These are phyloP conservation scores for Scaptomyza caliginosa DNA, from an alignment of 2,888 invertebrate genomes.

Conservation along the genomic window DNA sequence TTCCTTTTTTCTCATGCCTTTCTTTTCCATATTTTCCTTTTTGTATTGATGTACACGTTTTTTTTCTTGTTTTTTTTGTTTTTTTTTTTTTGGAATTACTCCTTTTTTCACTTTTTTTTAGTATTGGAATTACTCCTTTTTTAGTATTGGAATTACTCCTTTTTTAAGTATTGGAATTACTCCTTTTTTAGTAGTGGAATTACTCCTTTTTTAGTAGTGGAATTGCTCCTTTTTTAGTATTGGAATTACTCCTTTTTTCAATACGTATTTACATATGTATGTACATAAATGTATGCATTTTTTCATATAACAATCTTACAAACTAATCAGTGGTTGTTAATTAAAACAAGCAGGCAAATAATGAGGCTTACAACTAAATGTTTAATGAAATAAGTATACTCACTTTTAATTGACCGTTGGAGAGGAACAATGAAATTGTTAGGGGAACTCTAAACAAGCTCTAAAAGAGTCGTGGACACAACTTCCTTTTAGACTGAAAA, in stretches of 20 bases:
- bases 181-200: slow-evolving; percentile 13
- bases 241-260: slow-evolving; percentile 25
- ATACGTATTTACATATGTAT: slow-evolving; percentile 16
- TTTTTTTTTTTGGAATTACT: slow-evolving; percentile 41
- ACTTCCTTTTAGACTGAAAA: slow-evolving; percentile 82
- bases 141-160: slow-evolving; percentile 32
- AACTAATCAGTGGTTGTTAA: slow-evolving; percentile 42
- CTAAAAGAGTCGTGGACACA: slow-evolving; percentile 80
- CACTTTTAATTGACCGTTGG: slow-evolving; percentile 82
- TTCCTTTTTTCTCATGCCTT: slow-evolving; percentile 46
- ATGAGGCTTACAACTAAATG: slow-evolving; percentile 20
- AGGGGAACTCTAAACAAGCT: slow-evolving; percentile 80
- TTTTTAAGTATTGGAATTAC: slow-evolving; percentile 49
- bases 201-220: slow-evolving; percentile 40
- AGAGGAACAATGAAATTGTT: slow-evolving; percentile 83
- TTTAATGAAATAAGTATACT: slow-evolving; percentile 60
- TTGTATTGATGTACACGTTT: slow-evolving; percentile 25
- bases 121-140: slow-evolving; percentile 47
- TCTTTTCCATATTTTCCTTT: slow-evolving; percentile 37
- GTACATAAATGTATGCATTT: slow-evolving; percentile 30
- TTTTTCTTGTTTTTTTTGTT: slow-evolving; percentile 18
- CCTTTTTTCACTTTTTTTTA: slow-evolving; percentile 37
- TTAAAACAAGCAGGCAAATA: slow-evolving; percentile 30
- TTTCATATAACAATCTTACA: slow-evolving; percentile 51
- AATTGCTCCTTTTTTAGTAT: slow-evolving; percentile 42